Percentiles rank a stretch among this genome's conserved stretches.
phyloP scores from a whole-genome alignment of 2,797 vertebrate species.

The Lateolabrax maculatus region DNA sequence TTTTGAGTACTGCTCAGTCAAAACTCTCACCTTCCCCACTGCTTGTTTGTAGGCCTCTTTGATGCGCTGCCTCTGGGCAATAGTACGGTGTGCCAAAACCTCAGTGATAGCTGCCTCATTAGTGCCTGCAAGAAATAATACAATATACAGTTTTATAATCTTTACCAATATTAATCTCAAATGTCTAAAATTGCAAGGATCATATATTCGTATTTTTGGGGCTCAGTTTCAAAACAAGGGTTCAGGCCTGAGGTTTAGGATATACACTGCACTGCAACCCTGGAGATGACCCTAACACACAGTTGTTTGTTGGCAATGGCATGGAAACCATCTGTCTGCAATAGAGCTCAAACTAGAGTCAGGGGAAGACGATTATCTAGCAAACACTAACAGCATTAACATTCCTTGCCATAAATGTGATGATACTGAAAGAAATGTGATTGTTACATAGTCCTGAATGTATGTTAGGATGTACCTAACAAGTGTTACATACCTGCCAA shows the following conservation, averaged over 20 bases:
- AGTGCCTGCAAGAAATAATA: constrained; percentile 86
- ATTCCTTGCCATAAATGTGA: constrained; percentile 40
- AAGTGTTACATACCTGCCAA: neutral
- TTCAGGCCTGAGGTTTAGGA: neutral
- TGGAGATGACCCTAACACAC: constrained; percentile 38
- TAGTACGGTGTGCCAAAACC: constrained; percentile 86
- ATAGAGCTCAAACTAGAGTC: constrained; percentile 63
- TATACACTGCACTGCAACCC: neutral
- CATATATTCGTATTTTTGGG: neutral
- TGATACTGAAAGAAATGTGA: constrained; percentile 4
- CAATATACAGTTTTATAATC: neutral
- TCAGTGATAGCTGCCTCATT: constrained; percentile 90
- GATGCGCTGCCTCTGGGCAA: constrained; percentile 94
- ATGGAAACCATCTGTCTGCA: constrained; percentile 61
- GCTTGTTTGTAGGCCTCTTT: constrained; percentile 90
- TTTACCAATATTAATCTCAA: neutral
- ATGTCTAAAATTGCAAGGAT: neutral
- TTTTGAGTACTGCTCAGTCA: neutral
- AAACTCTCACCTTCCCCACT: constrained; percentile 91
- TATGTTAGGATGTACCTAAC: neutral
- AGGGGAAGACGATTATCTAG: constrained; percentile 69
- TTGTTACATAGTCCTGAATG: neutral
- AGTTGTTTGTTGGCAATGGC: constrained; percentile 43
- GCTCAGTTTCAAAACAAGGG: neutral
- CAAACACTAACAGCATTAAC: constrained; percentile 56